These are phyloP conservation scores for Melanotaenia maccullochi DNA, from an alignment of 2,797 vertebrate genomes.

Conservation along the genomic window DNA sequence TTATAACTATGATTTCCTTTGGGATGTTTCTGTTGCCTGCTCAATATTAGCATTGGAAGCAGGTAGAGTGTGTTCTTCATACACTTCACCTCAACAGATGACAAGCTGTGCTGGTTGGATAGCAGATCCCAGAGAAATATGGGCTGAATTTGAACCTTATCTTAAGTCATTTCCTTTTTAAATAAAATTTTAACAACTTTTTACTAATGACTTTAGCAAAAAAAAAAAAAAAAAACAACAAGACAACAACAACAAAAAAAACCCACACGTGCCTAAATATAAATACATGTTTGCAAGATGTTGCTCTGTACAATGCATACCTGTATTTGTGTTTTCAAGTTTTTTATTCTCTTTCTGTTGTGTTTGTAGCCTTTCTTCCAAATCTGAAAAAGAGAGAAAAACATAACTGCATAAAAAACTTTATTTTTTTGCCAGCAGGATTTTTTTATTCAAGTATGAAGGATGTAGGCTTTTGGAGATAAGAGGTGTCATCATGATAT, in stretches of 20 bases:
- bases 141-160: no score
- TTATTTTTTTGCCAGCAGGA: background rate
- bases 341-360: slow-evolving; percentile 20
- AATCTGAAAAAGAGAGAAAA: slow-evolving; percentile 32
- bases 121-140: no score
- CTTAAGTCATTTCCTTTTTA: no score
- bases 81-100: no score
- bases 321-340: slow-evolving; percentile 46
- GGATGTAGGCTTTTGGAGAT: background rate
- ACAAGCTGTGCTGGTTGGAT: no score
- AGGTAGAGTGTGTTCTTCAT: no score
- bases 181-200: background rate
- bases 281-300: background rate
- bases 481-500: background rate
- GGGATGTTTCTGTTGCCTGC: no score
- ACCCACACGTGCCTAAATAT: background rate
- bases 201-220: background rate
- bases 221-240: no score
- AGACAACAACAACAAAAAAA: no score
- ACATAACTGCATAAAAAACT: background rate
- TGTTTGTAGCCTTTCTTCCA: slow-evolving; percentile 42
- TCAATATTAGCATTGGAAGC: no score
- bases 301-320: slow-evolving; percentile 22
- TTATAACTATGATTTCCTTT: no score
- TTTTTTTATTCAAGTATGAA: background rate